Base-by-base conservation (phyloP, 2,888 invertebrate species). In the Coenonympha arcania region DNA sequence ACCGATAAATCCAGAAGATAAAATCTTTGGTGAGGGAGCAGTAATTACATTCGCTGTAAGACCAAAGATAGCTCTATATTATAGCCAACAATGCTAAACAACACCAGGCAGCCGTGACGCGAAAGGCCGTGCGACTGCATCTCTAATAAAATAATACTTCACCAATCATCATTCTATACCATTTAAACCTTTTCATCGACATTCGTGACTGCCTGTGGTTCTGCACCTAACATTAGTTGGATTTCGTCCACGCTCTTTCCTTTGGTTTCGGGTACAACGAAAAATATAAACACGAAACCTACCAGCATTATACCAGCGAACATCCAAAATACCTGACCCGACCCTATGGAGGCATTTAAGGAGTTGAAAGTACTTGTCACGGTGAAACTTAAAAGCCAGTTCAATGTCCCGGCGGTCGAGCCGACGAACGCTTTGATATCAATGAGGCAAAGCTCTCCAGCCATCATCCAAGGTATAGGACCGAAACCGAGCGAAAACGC, bases 401-500 rank as follows among this genome's bases (percentile, higher is more conserved):
- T 95, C 43, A 93, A 88, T 0, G 94, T 89, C 16, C 94, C 93
- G 1, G 94, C 93, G 18, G 93, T 89, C 0, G 94, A 93, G 15
- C 91, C 89, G 18, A 92, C 92, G 44, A 92, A 87, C 3, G 90
- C 92, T 69, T 94, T 94, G 51, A 95, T 92, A 63, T 94, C 91
- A 1, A 92, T 87, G 40, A 93, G 89, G 71, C 96, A 93, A 8
- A 96, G 83, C 73, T 96, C 96, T 2, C 95, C 90, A 2, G 87
- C 83, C 87, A 94, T 92, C 87, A 95, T 89, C 94, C 94, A 94
- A 0, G 95, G 95, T 37, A 96, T 93, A 0, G 96, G 96, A 0
- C 96, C 96, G 63, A 91, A 92, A 40, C 95, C 95, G 28, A 95
- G 67, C 0, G 94, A 93, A 79, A 95, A 96, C 34, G 93, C 89